Base-by-base conservation (phyloP, 1,140 invertebrate genomes). In the Homarus americanus region DNA sequence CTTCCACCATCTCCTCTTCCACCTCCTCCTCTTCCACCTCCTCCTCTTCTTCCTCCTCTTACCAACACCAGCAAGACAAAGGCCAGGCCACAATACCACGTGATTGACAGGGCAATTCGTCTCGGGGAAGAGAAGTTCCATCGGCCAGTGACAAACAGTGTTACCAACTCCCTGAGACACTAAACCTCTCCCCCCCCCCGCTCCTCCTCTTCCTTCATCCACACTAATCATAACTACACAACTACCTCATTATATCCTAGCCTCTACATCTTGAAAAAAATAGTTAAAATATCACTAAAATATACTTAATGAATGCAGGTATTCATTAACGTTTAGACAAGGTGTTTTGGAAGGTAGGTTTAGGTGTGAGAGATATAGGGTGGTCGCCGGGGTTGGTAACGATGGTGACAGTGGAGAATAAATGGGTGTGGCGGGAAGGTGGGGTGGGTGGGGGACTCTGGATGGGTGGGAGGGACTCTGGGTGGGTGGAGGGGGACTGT, bases 51-150 rank as follows among this genome's bases (percentile, higher is more conserved):
- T n/a, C 34, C 40, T 20, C 40, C 84, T 32, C n/a, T n/a, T 49
- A 28, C 75, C 75, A 78, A 12, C 76, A 79, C 20, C 82, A 73
- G 1, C 85, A 36, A 87, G 85, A 87, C 85, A 87, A 87, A 87
- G 85, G 85, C 73, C 53, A 36, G 73, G 49, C 75, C 85, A 87
- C 85, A 87, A 87, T 79, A 66, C 85, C 85, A 79, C 32, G 53
- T 87, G 85, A 87, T 87, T 87, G 85, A 87, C 85, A 87, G 85
- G 85, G 75, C 85, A 87, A 87, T 87, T 87, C 85, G 85, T 87
- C 85, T 87, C 85, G 75, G 85, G 72, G 85, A 87, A 38, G 84
- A 87, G 85, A 53, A 87, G 73, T 87, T 79, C 85, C 85, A 87
- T 87, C 85, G 85, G 75, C 85, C 44, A 79, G 85, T 79, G 85